These are phyloP conservation scores for Coremacera marginata DNA, from an alignment of 2,888 invertebrate genomes.

Conservation along the genomic window DNA sequence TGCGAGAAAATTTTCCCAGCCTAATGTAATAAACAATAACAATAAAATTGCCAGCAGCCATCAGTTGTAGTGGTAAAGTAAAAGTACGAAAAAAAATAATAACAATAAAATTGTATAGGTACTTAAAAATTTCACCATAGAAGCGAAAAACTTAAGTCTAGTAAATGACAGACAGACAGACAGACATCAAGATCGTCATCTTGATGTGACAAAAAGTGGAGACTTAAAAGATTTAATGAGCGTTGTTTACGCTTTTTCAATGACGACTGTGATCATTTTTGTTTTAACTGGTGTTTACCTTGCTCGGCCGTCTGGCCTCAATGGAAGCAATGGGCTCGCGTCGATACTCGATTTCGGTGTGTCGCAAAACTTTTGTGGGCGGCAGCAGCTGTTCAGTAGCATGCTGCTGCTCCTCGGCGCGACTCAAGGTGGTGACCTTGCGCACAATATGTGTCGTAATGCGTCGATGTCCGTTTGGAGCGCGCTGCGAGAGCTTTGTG, in stretches of 20 bases:
- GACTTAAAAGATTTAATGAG: constrained; percentile 30
- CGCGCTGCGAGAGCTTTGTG: constrained; percentile 84
- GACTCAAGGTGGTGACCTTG: constrained; percentile 88
- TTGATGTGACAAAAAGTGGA: background rate
- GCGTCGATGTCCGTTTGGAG: constrained; percentile 82
- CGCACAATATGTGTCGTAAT: constrained; percentile 89
- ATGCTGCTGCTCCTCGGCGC: constrained; percentile 83
- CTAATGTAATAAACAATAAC: background rate
- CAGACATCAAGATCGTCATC: background rate
- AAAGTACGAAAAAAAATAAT: background rate
- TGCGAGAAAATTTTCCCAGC: too few species aligned
- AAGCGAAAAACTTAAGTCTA: background rate
- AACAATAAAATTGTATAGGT: too few species aligned
- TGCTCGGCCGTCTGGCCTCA: constrained; percentile 19
- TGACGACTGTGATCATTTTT: background rate
- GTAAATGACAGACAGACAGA: background rate
- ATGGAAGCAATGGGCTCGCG: constrained; percentile 51
- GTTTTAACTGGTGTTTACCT: background rate
- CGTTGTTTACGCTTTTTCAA: constrained; percentile 20
- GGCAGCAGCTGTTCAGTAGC: constrained; percentile 75
- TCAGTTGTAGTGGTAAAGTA: background rate
- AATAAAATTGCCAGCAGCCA: background rate
- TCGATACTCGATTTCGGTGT: constrained; percentile 70
- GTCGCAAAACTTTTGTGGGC: constrained; percentile 72
- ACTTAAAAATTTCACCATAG: too few species aligned